Percentiles rank a stretch among this genome's conserved stretches.
phyloP scores from a whole-genome alignment of 1,140 invertebrate genomes.

The Papilio dardanus region DNA sequence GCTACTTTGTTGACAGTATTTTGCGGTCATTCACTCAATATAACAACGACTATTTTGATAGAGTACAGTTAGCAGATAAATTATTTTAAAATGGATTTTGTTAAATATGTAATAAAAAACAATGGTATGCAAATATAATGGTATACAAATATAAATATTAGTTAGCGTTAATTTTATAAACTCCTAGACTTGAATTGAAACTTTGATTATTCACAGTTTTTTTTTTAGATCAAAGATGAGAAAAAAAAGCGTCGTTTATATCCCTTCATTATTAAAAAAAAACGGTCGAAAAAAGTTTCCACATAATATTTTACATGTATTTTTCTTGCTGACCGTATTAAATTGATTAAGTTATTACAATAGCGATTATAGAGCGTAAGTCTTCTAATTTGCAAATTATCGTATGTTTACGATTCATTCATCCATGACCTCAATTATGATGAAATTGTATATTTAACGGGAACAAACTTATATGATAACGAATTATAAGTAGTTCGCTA shows the following conservation, averaged over 20 bases:
- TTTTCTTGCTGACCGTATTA: conserved; percentile 5
- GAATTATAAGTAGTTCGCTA: not conserved
- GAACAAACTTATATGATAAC: not conserved
- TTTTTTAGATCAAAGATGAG: too few species aligned
- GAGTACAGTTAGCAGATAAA: conserved; percentile 40
- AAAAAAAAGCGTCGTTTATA: too few species aligned
- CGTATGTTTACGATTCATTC: conserved; percentile 15
- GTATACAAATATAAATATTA: not conserved
- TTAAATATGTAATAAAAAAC: not conserved
- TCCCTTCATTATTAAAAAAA: not conserved
- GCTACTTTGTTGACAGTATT: conserved; percentile 48
- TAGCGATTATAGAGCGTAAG: conserved; percentile 18
- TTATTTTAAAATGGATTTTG: not conserved
- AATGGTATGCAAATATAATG: too few species aligned
- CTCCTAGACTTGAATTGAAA: too few species aligned
- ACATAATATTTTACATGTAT: not conserved
- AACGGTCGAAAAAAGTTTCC: not conserved
- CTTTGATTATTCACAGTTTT: too few species aligned
- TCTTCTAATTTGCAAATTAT: conserved; percentile 36
- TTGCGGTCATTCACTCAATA: conserved; percentile 51
- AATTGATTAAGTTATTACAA: conserved; percentile 35
- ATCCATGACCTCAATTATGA: conserved; percentile 31
- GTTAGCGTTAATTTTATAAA: too few species aligned
- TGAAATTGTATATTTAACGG: conserved; percentile 16
- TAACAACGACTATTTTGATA: conserved; percentile 40